Conservation (phyloP, 2,113 vertebrate species). For the Atrichornis clamosus region DNA sequence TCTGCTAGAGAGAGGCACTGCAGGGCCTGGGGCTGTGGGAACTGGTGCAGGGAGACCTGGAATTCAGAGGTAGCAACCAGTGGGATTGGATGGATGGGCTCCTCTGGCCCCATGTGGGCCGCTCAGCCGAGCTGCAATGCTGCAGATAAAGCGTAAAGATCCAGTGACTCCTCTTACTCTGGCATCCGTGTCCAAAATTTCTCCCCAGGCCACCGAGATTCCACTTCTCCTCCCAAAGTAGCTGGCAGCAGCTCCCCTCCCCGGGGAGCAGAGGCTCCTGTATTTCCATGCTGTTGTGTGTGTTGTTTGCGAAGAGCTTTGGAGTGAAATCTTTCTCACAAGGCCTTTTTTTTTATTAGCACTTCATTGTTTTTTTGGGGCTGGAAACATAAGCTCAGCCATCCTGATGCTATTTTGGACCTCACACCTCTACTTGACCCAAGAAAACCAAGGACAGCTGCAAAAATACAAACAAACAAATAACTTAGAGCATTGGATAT, state of each 20-base stretch:
- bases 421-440: slow-evolving; percentile 62
- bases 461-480: slow-evolving; percentile 71
- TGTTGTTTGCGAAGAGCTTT: slow-evolving; percentile 5
- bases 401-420: slow-evolving; percentile 56
- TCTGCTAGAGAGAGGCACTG: accelerated
- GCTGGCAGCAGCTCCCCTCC: slow-evolving; percentile 35
- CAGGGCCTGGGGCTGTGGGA: background rate
- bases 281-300: background rate
- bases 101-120: background rate
- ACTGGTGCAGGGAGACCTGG: background rate
- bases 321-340: slow-evolving; percentile 30
- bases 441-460: slow-evolving; percentile 65
- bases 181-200: background rate
- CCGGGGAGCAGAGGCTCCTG: background rate
- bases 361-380: slow-evolving; percentile 66
- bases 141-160: background rate
- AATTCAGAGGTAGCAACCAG: accelerated
- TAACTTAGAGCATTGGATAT: slow-evolving; percentile 32
- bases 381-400: slow-evolving; percentile 51
- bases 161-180: background rate
- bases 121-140: background rate
- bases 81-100: accelerated
- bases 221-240: slow-evolving; percentile 42
- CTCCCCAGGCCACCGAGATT: background rate
- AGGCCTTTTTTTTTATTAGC: slow-evolving; percentile 33